These are phyloP conservation scores for Asobara japonica DNA, from an alignment of 1,140 invertebrate species.

Conservation along the genomic window DNA sequence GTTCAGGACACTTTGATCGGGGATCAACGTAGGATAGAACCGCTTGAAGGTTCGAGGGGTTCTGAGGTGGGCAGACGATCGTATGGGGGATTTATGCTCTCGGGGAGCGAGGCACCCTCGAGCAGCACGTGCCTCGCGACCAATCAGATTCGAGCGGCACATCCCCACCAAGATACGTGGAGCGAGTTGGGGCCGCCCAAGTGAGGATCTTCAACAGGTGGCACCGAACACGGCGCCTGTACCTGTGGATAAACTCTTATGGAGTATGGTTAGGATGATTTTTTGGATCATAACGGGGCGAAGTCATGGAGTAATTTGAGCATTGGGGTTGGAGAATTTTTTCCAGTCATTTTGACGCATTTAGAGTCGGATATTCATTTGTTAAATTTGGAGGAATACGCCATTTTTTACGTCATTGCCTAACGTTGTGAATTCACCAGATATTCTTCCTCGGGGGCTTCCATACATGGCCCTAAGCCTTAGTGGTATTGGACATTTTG, in stretches of 20 bases:
- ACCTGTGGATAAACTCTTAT: not conserved
- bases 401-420: too few relatives aligned
- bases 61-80: slow-evolving; percentile 51
- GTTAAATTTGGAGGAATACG: too few relatives aligned
- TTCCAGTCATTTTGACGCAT: too few relatives aligned
- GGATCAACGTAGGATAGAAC: slow-evolving; percentile 25
- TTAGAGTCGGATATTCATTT: too few relatives aligned
- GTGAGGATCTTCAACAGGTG: slow-evolving; percentile 56
- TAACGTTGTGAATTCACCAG: too few relatives aligned
- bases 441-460: too few relatives aligned
- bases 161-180: slow-evolving; percentile 42
- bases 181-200: slow-evolving; percentile 22
- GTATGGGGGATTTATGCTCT: slow-evolving; percentile 59
- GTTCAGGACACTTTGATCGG: not conserved
- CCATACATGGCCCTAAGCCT: too few relatives aligned
- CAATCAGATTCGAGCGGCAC: slow-evolving; percentile 44
- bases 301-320: too few relatives aligned
- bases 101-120: slow-evolving; percentile 57
- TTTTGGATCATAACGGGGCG: too few relatives aligned
- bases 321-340: too few relatives aligned
- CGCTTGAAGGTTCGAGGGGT: slow-evolving; percentile 43
- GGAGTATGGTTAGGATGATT: too few relatives aligned
- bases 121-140: slow-evolving; percentile 61
- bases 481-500: too few relatives aligned
- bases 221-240: slow-evolving; percentile 48